Base-by-base conservation (phyloP, 30 jellyfish, hydroid and myxozoan genomes). In the Turritopsis rubra region DNA sequence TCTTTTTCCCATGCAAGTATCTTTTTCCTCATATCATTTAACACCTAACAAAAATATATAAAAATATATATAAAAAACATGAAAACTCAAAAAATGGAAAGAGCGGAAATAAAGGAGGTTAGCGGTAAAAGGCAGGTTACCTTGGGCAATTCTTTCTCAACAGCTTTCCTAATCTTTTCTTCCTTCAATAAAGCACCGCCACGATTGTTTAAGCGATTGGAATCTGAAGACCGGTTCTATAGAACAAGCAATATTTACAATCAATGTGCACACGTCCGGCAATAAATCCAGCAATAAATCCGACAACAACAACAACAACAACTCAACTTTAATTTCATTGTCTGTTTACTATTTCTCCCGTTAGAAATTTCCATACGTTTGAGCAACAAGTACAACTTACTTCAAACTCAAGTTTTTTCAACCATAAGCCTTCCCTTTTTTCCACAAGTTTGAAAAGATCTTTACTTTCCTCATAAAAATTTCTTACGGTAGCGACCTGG, bases 121-220 rank as follows among this genome's bases (percentile, higher is more conserved):
- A 41, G 5, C 60, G 5, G 60, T 41, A 3, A 41, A 41, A 41
- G 60, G 60, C 13, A 41, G 72, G 21, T 21, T 8, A 93, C 99
- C 94, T 95, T 95, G 0, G 99, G 99, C 52, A 95, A 80, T 31
- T 95, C 99, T 66, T 90, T 95, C 52, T 89, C 97, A 23, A 95
- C 86, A 20, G 96, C 94, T 60, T 92, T 95, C 71, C 99, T 95
- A 79, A 90, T 83, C 75, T 95, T 95, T 75, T 91, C 99, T 85
- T 95, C 99, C 65, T 95, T 95, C 79, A 95, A 88, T 28, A 95
- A 75, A 1, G 99, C 99, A 16, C 99, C 99, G 9, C 99, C 99
- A 53, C 99, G 94, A 65, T 94, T 93, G 66, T 91, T 95, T 23
- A 94, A 80, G 22, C 99, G 92, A 53, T 89, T 88, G 23, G 94